Base-by-base conservation (phyloP, 2,888 invertebrate genomes). In the Dasysyrphus albostriatus region DNA sequence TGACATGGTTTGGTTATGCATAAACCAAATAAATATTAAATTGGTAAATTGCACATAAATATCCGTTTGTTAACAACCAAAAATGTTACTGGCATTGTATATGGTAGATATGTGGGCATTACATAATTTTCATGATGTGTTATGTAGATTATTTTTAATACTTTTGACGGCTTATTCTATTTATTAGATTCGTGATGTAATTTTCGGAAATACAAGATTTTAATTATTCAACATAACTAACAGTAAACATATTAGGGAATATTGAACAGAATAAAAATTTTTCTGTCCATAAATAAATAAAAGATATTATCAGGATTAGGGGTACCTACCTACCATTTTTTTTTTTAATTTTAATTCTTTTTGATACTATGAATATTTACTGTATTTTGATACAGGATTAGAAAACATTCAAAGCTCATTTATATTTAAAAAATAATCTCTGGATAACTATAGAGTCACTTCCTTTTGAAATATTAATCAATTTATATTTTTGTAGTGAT, bases 31-130 rank as follows among this genome's bases (percentile, higher is more conserved):
- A 69, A 67, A 67, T 69, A 32, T 54, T 37, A 51, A 37, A 67
- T 67, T 69, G 37, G 51, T 54, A 54, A 39, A 67, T 49, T 49
- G 34, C 34, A 67, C 19, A 67, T 67, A 37, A 34, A 67, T 49
- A 49, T 67, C 67, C 67, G 51, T 54, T 69, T 65, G 54, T 51
- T 54, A 69, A 29, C 69, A 37, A 39, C 14, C 51, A 14, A 54
- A 39, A 54, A 54, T 6, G 24, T 32, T 2, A 24, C 24, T 24
- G 24, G 24, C n/a, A n/a, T 24, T 24, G 24, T 24, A 24, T n/a
- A 24, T 24, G 24, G 24, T 24, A 24, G 24, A 2, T 24, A 24
- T 24, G 24, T 24, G 3, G 3, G 24, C 24, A 24, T 24, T 24
- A 24, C 24, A 24, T 24, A 24, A 24, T 24, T 1, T 24, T 24